phyloP scores from a whole-genome alignment of 1,140 invertebrate genomes.

The Sinonovacula constricta region DNA sequence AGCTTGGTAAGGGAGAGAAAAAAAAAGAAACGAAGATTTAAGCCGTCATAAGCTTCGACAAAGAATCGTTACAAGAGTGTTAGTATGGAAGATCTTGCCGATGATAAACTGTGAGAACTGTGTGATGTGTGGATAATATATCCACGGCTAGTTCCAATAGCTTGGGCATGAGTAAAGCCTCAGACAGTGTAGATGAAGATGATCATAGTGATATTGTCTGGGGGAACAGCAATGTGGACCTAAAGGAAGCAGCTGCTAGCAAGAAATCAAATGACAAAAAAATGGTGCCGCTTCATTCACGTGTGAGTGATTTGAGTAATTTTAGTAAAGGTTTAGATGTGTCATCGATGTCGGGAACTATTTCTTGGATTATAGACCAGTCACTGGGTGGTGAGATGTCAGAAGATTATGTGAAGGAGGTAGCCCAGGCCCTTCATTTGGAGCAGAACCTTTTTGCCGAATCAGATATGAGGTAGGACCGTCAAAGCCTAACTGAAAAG shows the following conservation, averaged over 20 bases:
- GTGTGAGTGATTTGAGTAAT: neutral
- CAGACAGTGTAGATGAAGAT: slow-evolving; percentile 17
- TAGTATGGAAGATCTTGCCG: slow-evolving; percentile 57
- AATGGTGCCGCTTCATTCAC: neutral
- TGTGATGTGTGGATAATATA: slow-evolving; percentile 18
- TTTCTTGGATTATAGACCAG: slow-evolving; percentile 27
- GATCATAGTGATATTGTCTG: slow-evolving; percentile 42
- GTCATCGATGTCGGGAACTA: slow-evolving; percentile 4
- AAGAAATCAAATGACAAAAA: neutral
- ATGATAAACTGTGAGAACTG: slow-evolving; percentile 54
- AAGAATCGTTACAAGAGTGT: slow-evolving; percentile 37
- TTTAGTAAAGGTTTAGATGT: neutral
- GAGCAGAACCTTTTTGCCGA: no score
- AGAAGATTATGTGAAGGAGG: slow-evolving; percentile 40
- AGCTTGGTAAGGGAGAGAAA: no score
- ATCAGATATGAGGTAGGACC: no score
- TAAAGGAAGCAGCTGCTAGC: neutral
- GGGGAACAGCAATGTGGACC: slow-evolving; percentile 31
- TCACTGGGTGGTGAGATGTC: slow-evolving; percentile 35
- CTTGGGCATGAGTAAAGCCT: neutral
- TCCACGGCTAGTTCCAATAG: slow-evolving; percentile 35
- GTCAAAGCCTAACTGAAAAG: no score
- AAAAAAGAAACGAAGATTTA: slow-evolving; percentile 13
- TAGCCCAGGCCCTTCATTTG: slow-evolving; percentile 22
- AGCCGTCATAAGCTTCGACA: neutral